phyloP scores from a whole-genome alignment of 2,113 vertebrate genomes.

The Petroica traversi region DNA sequence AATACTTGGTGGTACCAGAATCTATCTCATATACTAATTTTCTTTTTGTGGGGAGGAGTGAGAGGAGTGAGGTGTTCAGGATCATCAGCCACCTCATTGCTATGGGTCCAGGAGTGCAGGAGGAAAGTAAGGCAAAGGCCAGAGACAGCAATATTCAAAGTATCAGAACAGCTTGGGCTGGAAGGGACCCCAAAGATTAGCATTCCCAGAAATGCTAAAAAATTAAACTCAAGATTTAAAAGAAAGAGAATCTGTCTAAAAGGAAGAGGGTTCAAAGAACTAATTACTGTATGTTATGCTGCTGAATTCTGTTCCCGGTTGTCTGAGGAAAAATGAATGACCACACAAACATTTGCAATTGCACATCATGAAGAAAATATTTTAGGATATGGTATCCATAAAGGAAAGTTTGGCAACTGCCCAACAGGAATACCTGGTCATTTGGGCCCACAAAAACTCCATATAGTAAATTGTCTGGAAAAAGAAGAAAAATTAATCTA shows the following conservation, averaged over 20 bases:
- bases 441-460: background rate
- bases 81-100: background rate
- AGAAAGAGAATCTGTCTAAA: background rate
- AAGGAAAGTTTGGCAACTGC: background rate
- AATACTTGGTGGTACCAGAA: background rate
- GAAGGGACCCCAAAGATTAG: background rate
- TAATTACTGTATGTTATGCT: background rate
- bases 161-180: background rate
- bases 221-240: background rate
- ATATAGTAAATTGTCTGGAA: background rate
- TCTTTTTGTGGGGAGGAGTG: background rate
- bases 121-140: background rate
- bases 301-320: background rate
- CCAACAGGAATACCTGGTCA: background rate
- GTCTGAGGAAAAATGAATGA: background rate
- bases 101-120: background rate
- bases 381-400: background rate
- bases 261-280: background rate
- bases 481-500: background rate
- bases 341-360: background rate
- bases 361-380: background rate
- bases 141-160: background rate
- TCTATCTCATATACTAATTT: background rate
- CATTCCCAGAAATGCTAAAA: background rate
- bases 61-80: background rate